phyloP scores from a whole-genome alignment of 2,797 vertebrate species.

The Mormyrus proboscirostris region DNA sequence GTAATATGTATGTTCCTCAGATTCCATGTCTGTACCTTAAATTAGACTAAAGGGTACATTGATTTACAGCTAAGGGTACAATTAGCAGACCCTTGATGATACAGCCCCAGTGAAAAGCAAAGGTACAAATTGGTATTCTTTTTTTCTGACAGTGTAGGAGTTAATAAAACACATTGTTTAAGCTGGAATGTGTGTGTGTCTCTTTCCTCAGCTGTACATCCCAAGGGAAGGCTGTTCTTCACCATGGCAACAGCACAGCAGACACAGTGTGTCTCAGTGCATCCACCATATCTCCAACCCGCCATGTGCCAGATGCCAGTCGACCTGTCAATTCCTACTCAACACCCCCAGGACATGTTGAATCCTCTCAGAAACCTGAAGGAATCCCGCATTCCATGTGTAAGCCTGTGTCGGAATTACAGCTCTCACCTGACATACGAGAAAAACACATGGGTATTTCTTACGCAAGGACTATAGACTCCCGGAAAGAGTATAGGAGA shows the following conservation, averaged over 20 bases:
- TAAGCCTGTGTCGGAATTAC: not conserved
- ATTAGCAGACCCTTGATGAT: not conserved
- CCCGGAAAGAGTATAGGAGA: not conserved
- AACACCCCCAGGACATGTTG: not conserved
- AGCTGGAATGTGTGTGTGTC: not conserved
- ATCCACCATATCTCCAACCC: not conserved
- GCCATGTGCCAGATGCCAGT: not conserved
- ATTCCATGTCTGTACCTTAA: not conserved
- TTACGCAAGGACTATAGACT: not conserved
- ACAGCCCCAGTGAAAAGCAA: not conserved
- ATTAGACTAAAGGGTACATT: not conserved
- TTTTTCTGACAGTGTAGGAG: not conserved
- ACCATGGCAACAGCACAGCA: constrained; percentile 31
- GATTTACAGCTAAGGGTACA: not conserved
- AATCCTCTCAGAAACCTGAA: not conserved
- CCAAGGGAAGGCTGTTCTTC: constrained; percentile 24
- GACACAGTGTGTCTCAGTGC: constrained; percentile 44
- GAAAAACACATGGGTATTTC: not conserved
- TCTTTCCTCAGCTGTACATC: constrained; percentile 46
- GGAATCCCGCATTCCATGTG: not conserved
- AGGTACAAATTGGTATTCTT: not conserved
- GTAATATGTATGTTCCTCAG: not conserved
- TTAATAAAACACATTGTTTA: not conserved
- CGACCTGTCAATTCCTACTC: not conserved
- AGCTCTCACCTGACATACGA: not conserved